A percentile compares a stretch with the other conserved stretches of the same genome.
phyloP scores from a whole-genome alignment of 2,888 invertebrate species.

The Sialis fuliginosa region DNA sequence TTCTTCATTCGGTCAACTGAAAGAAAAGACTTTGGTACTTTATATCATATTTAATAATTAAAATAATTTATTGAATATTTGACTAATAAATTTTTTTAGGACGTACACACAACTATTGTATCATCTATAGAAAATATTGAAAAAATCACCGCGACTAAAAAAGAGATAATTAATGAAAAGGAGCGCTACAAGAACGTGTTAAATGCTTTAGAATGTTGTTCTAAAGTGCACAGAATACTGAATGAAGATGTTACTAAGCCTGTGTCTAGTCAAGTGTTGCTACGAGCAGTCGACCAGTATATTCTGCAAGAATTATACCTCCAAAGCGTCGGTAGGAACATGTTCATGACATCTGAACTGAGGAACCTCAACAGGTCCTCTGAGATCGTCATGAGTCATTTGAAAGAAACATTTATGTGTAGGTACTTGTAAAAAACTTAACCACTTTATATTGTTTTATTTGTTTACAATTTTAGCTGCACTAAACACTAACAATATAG shows the following conservation, averaged over 20 bases:
- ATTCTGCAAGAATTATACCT: constrained; percentile 4
- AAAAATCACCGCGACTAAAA: constrained; percentile 2
- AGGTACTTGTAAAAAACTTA: not conserved
- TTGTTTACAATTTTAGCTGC: constrained; percentile 34
- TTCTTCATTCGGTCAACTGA: constrained; percentile 60
- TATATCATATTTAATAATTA: no score
- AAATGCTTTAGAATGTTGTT: constrained; percentile 3
- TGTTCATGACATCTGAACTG: not conserved
- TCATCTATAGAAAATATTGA: not conserved
- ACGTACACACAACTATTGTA: not conserved
- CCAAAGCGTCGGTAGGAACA: not conserved
- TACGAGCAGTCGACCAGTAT: constrained; percentile 5
- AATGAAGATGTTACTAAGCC: not conserved
- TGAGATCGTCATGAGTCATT: constrained; percentile 1
- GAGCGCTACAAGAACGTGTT: constrained; percentile 1
- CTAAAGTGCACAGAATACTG: constrained; percentile 2
- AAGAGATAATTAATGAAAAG: constrained; percentile 4
- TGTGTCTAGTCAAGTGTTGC: constrained; percentile 1
- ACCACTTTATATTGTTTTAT: constrained; percentile 13
- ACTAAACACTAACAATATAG: constrained; percentile 33
- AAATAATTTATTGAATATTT: no score
- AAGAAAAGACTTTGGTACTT: constrained; percentile 62
- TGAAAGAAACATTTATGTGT: constrained; percentile 3
- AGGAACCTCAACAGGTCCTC: not conserved
- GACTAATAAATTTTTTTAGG: not conserved